These are phyloP conservation scores for Rhynchopsitta pachyrhyncha DNA, from an alignment of 2,113 vertebrate species.

Conservation along the genomic window DNA sequence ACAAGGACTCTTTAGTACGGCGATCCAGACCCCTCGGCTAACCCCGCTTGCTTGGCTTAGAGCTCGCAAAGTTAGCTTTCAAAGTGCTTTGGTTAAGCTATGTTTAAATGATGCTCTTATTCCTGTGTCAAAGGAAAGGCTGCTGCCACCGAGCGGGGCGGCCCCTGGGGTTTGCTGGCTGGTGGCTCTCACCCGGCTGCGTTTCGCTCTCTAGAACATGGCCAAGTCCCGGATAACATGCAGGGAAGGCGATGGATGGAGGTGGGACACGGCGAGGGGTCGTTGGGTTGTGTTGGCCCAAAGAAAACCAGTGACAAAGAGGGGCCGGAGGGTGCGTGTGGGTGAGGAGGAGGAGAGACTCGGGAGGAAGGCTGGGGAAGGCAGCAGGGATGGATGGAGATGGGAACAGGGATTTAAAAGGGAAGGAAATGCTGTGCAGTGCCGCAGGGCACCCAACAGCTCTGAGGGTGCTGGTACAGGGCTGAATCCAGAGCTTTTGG, in stretches of 20 bases:
- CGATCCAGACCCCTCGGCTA: constrained; percentile 84
- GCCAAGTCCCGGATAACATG: constrained; percentile 80
- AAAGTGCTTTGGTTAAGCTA: background rate
- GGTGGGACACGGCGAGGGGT: constrained; percentile 50
- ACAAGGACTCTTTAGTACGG: constrained; percentile 95
- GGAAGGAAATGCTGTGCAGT: constrained; percentile 74
- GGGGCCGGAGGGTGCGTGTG: background rate
- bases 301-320: constrained; percentile 29
- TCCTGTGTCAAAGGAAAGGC: background rate
- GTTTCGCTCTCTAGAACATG: background rate
- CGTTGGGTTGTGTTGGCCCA: background rate
- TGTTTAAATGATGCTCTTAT: background rate
- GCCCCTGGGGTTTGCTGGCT: constrained; percentile 32
- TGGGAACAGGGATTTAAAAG: constrained; percentile 82
- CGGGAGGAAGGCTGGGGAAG: constrained; percentile 47
- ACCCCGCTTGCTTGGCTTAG: constrained; percentile 74
- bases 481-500: background rate
- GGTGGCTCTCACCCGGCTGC: constrained; percentile 20
- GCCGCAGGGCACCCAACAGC: background rate
- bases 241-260: constrained; percentile 78
- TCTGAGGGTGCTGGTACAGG: background rate
- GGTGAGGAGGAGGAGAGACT: background rate
- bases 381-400: constrained; percentile 65
- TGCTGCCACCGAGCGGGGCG: constrained; percentile 64
- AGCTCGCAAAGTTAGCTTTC: background rate